Percentiles rank a stretch among this genome's conserved stretches.
Evolutionary conservation across 2,888 invertebrate genomes (phyloP).

Genomic region (Plusia festucae): DNA sequence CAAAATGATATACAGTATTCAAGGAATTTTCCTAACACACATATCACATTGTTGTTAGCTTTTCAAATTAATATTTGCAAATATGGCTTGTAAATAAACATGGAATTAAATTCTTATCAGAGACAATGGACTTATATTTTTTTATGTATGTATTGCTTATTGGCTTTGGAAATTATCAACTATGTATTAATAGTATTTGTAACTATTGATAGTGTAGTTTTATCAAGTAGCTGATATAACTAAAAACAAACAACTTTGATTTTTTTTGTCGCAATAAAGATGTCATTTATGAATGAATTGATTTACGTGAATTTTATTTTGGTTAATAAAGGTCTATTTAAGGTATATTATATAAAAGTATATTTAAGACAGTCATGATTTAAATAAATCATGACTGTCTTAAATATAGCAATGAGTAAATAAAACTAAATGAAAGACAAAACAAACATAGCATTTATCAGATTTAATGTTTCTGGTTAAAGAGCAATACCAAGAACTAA

Average conservation of each 20-base stretch:
- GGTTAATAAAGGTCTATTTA: too few relatives aligned
- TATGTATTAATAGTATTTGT: constrained; percentile 5
- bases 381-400: too few relatives aligned
- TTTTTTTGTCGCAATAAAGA: not conserved
- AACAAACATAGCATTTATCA: too few relatives aligned
- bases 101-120: constrained; percentile 33
- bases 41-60: not conserved
- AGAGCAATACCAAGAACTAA: too few relatives aligned
- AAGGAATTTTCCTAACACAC: constrained; percentile 7
- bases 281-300: not conserved
- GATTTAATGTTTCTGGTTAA: too few relatives aligned
- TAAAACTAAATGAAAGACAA: too few relatives aligned
- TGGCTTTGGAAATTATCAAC: constrained; percentile 16
- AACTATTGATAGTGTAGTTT: not conserved
- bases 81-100: constrained; percentile 43
- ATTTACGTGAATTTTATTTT: not conserved
- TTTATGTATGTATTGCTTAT: constrained; percentile 6
- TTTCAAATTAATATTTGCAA: not conserved
- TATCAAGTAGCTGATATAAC: not conserved
- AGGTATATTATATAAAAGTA: too few relatives aligned
- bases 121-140: constrained; percentile 8
- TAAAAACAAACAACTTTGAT: constrained; percentile 4
- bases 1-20: constrained; percentile 8
- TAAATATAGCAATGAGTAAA: too few relatives aligned
- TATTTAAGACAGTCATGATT: too few relatives aligned